Evolutionary conservation across 2,797 vertebrate species (phyloP), one percentile per base, ranked within the genome.

Genomic region (Muscicapa striata): DNA sequence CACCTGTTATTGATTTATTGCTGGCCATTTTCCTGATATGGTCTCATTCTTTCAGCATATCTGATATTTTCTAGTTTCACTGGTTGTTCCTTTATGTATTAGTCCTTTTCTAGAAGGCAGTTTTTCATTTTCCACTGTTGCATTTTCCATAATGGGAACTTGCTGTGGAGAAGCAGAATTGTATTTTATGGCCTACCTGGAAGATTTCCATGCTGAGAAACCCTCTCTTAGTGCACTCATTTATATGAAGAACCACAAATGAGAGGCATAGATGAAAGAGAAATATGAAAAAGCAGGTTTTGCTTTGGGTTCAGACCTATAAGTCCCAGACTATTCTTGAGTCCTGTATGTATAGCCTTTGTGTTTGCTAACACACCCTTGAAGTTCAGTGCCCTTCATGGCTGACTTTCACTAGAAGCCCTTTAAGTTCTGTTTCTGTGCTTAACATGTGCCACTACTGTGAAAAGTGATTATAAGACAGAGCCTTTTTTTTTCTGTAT

Each of bases 61-160:
- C 46, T 86, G 80, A 77, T 54, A 75, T 84, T 95, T 90, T 57
- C 61, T 77, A 46, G 68, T 77, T 93, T 88, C 80, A 73, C 64
- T 72, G 30, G 62, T 81, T 81, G 62, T 80, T 76, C 20, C 20
- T 89, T 79, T 70, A 59, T 59, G 24, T 86, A 52, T 74, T 86
- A 59, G 15, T 70, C 34, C 36, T 67, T 93, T 88, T 75, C 46
- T 27, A 74, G 69, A 70, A 41, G 38, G 41, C 66, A 75, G 5
- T 48, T 94, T 93, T 80, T 90, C 49, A 80, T 72, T 91, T 91
- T 88, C 61, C 30, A 66, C 5, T n/a, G 32, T 51, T 79, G 21
- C 54, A 66, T 91, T 92, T 92, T 84, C 45, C 52, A 36, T 68
- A 84, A 77, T 1, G 5, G 46, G 16, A 80, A n/a, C 18, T 63